Evolutionary conservation across 1,140 invertebrate species (phyloP), one percentile per base, ranked within the genome.

Genomic region (Drosophila sproati): DNA sequence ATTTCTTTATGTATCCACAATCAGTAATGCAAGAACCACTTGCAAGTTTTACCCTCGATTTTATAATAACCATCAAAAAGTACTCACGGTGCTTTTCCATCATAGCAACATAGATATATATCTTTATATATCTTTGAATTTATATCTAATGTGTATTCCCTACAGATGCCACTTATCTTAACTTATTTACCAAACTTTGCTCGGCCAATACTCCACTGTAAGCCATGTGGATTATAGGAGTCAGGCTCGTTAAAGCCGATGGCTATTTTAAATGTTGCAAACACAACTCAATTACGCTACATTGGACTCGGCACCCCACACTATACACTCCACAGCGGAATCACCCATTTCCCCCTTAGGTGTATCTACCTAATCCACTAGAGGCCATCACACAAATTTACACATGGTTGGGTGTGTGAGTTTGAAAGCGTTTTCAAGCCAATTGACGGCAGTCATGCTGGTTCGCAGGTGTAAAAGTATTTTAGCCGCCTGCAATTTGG

Each of bases 241-340:
- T 20, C 35, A 20, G 64, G 77, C 82, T 88, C 79, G 83, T 82
- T 88, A 82, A 57, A 68, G 69, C 83, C 63, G 77, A 41, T 62
- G 83, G 82, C 79, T 72, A 83, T 88, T 87, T 87, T 74, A 83
- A 87, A 88, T 87, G 83, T 76, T 80, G 85, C 69, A 56, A 88
- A 83, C 83, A 83, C 80, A 88, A 87, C 83, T 87, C 83, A 88
- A 88, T 87, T 88, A 87, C 78, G 73, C 66, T 70, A 29, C 59
- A 47, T 51, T n/a, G 50, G 39, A 55, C 50, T 48, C 6, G 47
- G 41, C 54, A 37, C 12, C 45, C 2, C 6, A 55, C 48, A 0
- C 28, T n/a, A 3, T 32, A 4, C 10, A 4, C 41, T 10, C 3
- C 8, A n/a, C n/a, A 35, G 50, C 32, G 20, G 20, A 5, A 12